A percentile compares a stretch with the other conserved stretches of the same genome.
Evolutionary conservation across 2,797 vertebrate genomes (phyloP).

Genomic region (Amblyopsis hoosieri): DNA sequence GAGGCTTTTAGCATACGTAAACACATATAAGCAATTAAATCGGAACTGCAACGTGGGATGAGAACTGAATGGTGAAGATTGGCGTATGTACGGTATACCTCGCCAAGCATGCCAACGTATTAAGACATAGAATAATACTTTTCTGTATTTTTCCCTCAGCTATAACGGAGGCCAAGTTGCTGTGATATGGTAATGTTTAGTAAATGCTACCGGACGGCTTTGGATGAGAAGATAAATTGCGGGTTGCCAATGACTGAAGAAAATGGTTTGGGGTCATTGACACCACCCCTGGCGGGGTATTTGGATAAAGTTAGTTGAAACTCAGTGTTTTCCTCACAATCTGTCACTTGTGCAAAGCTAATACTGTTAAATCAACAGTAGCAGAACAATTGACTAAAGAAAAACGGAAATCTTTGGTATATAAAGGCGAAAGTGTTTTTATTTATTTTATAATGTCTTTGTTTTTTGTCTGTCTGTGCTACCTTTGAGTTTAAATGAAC

Average conservation of each 20-base stretch:
- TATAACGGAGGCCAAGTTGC: slow-evolving; percentile 77
- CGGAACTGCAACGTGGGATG: too few species aligned
- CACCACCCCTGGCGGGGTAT: slow-evolving; percentile 93
- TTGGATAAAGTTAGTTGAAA: slow-evolving; percentile 99
- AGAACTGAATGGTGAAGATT: too few species aligned
- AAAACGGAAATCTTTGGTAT: slow-evolving; percentile 87
- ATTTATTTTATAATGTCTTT: too few species aligned
- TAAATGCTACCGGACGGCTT: slow-evolving; percentile 83
- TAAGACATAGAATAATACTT: slow-evolving; percentile 19
- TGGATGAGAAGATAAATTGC: slow-evolving; percentile 84
- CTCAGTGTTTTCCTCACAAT: slow-evolving; percentile 82
- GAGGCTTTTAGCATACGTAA: too few species aligned
- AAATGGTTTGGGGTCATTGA: slow-evolving; percentile 89
- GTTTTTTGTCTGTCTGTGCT: not conserved
- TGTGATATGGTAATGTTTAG: slow-evolving; percentile 86
- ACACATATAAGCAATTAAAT: too few species aligned
- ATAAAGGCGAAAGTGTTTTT: slow-evolving; percentile 86
- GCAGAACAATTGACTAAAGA: slow-evolving; percentile 42
- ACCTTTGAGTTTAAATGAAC: not conserved
- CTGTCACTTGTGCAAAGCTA: slow-evolving; percentile 91
- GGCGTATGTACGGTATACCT: too few species aligned
- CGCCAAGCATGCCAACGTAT: not conserved
- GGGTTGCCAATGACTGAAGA: slow-evolving; percentile 91
- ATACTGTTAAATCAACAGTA: slow-evolving; percentile 54
- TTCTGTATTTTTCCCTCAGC: slow-evolving; percentile 73